Evolutionary conservation across 2,113 vertebrate genomes (phyloP).

Genomic region (Labeo rohita): DNA sequence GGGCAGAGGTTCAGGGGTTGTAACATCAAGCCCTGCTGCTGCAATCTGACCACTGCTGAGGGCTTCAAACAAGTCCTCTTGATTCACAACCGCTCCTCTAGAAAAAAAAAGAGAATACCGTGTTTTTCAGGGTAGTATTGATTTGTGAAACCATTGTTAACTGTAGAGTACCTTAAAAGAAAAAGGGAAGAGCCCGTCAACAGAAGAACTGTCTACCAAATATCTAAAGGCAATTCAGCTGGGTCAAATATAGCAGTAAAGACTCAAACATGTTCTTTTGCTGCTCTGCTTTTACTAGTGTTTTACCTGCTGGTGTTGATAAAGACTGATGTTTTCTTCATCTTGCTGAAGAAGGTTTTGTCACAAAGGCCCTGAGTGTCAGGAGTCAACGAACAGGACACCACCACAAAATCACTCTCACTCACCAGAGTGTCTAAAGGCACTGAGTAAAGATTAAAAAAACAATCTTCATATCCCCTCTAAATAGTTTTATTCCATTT

Average conservation of each 20-base stretch:
- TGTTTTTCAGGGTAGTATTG: background rate
- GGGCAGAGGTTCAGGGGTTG: slow-evolving; percentile 75
- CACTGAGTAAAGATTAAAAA: slow-evolving; percentile 57
- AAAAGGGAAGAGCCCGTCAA: background rate
- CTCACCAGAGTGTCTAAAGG: slow-evolving; percentile 68
- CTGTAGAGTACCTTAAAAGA: background rate
- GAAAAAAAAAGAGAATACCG: slow-evolving; percentile 20
- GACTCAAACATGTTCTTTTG: background rate
- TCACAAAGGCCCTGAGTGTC: slow-evolving; percentile 71
- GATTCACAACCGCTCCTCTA: slow-evolving; percentile 75
- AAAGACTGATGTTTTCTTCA: slow-evolving; percentile 69
- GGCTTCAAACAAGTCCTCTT: slow-evolving; percentile 74
- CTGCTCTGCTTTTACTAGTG: background rate
- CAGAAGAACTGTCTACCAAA: background rate
- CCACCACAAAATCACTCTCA: slow-evolving; percentile 68
- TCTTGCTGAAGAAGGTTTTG: slow-evolving; percentile 70
- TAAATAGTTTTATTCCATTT: background rate
- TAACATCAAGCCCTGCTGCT: slow-evolving; percentile 74
- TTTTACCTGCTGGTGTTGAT: slow-evolving; percentile 73
- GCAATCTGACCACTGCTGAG: slow-evolving; percentile 67
- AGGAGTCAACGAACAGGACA: slow-evolving; percentile 66
- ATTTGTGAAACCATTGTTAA: background rate
- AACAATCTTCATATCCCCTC: background rate
- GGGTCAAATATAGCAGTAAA: background rate
- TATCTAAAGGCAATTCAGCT: too few relatives aligned